Conservation (phyloP, 2,888 invertebrate genomes). For the Mesorhabditis spiculigera region DNA sequence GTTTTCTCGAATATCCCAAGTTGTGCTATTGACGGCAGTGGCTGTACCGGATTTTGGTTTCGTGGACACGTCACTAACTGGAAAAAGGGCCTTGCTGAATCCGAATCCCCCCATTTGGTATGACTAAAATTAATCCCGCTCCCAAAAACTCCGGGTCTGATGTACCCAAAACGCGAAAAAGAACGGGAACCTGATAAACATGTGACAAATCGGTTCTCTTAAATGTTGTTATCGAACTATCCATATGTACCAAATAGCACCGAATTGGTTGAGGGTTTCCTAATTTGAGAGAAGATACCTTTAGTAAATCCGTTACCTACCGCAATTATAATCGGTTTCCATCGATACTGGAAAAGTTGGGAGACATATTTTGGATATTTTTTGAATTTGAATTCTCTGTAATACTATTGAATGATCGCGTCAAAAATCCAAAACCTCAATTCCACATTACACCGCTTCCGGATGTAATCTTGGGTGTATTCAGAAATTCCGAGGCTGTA, state of each 20-base stretch:
- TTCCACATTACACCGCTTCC: neutral
- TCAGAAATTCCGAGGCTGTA: neutral
- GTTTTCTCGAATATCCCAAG: slow-evolving; percentile 1
- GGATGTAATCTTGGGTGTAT: neutral
- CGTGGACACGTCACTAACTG: neutral
- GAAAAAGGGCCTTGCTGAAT: neutral
- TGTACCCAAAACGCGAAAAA: neutral
- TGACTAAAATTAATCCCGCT: neutral
- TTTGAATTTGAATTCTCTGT: neutral
- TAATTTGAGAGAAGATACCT: neutral
- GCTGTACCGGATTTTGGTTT: neutral
- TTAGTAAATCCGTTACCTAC: neutral
- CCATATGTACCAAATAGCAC: slow-evolving; percentile 6
- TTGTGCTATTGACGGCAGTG: slow-evolving; percentile 2
- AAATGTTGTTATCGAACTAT: neutral
- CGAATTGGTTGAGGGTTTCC: neutral
- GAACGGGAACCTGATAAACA: neutral
- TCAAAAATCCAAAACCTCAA: neutral
- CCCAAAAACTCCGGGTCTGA: neutral
- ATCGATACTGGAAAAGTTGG: neutral
- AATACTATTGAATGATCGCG: neutral
- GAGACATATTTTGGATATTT: neutral
- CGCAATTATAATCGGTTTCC: slow-evolving; percentile 6
- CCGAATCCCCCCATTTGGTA: neutral
- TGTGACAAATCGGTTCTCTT: neutral